Evolutionary conservation across 2,888 invertebrate species (phyloP).

Genomic region (Drosophila diplacantha): DNA sequence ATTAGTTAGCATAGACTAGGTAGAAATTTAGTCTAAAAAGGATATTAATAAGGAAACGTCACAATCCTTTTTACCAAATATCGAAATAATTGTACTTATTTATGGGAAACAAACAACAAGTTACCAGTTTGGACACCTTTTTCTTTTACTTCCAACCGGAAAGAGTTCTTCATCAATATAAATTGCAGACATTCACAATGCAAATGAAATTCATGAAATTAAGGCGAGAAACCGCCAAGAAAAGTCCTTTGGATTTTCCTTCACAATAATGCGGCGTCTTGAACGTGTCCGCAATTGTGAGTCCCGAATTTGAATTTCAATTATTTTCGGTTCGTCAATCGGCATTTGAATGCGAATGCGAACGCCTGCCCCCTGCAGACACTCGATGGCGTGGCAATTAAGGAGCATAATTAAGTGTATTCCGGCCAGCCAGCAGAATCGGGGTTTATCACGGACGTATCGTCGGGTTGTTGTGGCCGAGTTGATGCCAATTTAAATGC

Average conservation of each 20-base stretch:
- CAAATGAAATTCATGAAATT: conserved; percentile 38
- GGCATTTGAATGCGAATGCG: conserved; percentile 37
- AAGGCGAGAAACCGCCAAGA: conserved; percentile 14
- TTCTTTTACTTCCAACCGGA: not conserved
- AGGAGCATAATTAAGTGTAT: conserved; percentile 63
- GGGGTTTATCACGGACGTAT: conserved; percentile 29
- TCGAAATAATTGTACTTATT: too few species aligned
- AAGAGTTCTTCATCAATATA: conserved; percentile 24
- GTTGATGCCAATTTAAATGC: conserved; percentile 63
- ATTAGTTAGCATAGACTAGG: not conserved
- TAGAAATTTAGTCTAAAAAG: not conserved
- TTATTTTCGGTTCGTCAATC: conserved; percentile 52
- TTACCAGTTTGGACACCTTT: not conserved
- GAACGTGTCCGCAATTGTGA: conserved; percentile 44
- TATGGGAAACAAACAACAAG: not conserved
- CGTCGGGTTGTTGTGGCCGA: conserved; percentile 38
- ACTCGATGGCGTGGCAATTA: conserved; percentile 62
- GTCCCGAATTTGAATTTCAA: conserved; percentile 62
- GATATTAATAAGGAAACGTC: too few species aligned
- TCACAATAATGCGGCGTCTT: conserved; percentile 23
- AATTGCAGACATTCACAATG: conserved; percentile 31
- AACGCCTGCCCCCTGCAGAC: conserved; percentile 16
- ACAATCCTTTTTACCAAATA: too few species aligned
- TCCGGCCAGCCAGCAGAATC: conserved; percentile 3
- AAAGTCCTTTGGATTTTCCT: conserved; percentile 7